Evolutionary conservation across 2,113 vertebrate species (phyloP).

Genomic region (Petroica traversi): DNA sequence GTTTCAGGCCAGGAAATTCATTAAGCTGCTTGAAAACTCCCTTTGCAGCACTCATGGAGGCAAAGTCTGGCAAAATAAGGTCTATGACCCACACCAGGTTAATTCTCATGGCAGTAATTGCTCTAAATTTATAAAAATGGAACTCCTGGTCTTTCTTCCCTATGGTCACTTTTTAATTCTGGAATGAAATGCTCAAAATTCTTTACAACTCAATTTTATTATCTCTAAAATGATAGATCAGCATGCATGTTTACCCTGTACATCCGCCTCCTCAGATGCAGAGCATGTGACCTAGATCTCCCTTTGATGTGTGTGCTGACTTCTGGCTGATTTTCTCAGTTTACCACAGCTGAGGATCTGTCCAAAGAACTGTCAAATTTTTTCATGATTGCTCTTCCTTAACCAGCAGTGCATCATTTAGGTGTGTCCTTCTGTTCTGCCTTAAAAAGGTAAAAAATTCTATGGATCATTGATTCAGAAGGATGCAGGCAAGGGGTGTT

Average conservation of each 20-base stretch:
- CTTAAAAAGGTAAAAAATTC: not conserved
- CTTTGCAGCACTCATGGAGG: not conserved
- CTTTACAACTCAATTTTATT: not conserved
- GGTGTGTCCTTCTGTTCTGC: not conserved
- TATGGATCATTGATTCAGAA: not conserved
- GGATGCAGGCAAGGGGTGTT: not conserved
- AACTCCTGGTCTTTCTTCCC: not conserved
- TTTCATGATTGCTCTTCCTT: not conserved
- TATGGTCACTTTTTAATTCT: not conserved
- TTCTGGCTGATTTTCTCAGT: not conserved
- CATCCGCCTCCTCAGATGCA: not conserved
- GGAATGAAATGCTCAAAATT: not conserved
- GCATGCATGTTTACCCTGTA: not conserved
- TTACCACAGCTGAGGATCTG: not conserved
- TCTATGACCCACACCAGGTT: not conserved
- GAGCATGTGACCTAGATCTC: not conserved
- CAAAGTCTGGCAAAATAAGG: not conserved
- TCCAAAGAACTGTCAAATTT: not conserved
- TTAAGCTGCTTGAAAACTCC: not conserved
- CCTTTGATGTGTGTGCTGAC: not conserved
- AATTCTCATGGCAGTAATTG: not conserved
- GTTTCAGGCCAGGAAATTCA: not conserved
- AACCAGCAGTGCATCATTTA: not conserved
- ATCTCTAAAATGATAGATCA: not conserved
- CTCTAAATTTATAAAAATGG: not conserved